A percentile compares a stretch with the other conserved stretches of the same genome.
Evolutionary conservation across 2,888 invertebrate species (phyloP).

Genomic region (Bibio marci): DNA sequence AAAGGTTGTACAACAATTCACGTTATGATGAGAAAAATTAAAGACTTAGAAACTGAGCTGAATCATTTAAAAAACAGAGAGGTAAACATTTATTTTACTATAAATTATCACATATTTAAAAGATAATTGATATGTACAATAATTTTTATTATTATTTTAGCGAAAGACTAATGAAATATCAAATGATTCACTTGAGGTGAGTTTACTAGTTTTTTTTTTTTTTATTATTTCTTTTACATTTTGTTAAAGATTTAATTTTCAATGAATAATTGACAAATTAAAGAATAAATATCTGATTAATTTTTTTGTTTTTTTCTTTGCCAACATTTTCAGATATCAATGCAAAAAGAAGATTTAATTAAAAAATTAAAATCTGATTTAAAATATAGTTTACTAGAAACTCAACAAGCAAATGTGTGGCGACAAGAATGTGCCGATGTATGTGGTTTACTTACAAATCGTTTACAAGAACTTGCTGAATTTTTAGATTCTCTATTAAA

Average conservation of each 20-base stretch:
- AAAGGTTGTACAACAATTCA: constrained; percentile 23
- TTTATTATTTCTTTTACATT: too few relatives aligned
- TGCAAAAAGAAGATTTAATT: constrained; percentile 38
- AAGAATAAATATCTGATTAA: too few relatives aligned
- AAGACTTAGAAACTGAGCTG: constrained; percentile 21
- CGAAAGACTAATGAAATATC: too few relatives aligned
- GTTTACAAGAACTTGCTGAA: constrained; percentile 40
- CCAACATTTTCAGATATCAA: too few relatives aligned
- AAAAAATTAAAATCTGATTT: constrained; percentile 31
- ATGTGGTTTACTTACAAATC: constrained; percentile 30
- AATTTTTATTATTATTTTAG: too few relatives aligned
- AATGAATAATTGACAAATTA: too few relatives aligned
- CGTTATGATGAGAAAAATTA: constrained; percentile 20
- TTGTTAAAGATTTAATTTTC: too few relatives aligned
- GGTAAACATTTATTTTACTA: constrained; percentile 16
- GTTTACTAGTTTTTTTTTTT: too few relatives aligned
- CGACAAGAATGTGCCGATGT: constrained; percentile 24
- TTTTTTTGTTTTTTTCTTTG: too few relatives aligned
- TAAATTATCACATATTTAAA: too few relatives aligned
- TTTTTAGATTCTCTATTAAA: constrained; percentile 40
- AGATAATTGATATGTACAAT: too few relatives aligned
- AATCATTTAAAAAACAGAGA: constrained; percentile 18
- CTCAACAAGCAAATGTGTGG: constrained; percentile 22
- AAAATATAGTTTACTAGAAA: constrained; percentile 17
- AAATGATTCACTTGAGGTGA: too few relatives aligned